These are phyloP conservation scores for Smittia aterrima DNA, from an alignment of 2,888 invertebrate genomes.

Conservation along the genomic window DNA sequence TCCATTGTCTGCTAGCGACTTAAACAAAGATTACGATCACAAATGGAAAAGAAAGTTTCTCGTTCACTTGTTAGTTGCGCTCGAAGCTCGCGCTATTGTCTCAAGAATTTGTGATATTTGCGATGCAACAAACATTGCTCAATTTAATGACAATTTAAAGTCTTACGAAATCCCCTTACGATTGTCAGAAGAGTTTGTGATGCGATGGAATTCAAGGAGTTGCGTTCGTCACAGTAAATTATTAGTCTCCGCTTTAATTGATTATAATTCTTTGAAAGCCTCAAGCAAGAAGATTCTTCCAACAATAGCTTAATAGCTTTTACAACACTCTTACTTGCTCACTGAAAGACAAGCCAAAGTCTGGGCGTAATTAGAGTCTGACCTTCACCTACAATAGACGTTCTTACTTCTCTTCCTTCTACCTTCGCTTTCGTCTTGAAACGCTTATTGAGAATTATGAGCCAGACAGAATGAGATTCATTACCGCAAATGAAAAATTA, in stretches of 20 bases:
- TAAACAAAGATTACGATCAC: constrained; percentile 6
- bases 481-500: constrained; percentile 7
- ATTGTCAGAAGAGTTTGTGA: not conserved
- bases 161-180: not conserved
- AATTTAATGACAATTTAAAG: not conserved
- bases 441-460: not conserved
- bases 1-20: constrained; percentile 5
- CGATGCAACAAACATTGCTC: not conserved
- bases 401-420: constrained; percentile 12
- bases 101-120: not conserved
- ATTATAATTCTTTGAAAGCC: not conserved
- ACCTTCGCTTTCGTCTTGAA: not conserved
- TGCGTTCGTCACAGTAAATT: not conserved
- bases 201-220: not conserved
- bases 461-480: not conserved
- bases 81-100: constrained; percentile 4
- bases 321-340: not conserved
- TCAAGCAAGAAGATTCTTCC: not conserved
- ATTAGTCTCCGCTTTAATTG: not conserved
- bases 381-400: constrained; percentile 38
- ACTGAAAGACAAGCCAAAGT: not conserved
- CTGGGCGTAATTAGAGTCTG: constrained; percentile 22
- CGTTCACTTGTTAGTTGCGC: not conserved
- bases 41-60: not conserved
- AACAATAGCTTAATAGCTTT: constrained; percentile 13